Percentiles rank a stretch among this genome's conserved stretches.
Evolutionary conservation across 2,797 vertebrate species (phyloP).

Genomic region (Vireo griseus): DNA sequence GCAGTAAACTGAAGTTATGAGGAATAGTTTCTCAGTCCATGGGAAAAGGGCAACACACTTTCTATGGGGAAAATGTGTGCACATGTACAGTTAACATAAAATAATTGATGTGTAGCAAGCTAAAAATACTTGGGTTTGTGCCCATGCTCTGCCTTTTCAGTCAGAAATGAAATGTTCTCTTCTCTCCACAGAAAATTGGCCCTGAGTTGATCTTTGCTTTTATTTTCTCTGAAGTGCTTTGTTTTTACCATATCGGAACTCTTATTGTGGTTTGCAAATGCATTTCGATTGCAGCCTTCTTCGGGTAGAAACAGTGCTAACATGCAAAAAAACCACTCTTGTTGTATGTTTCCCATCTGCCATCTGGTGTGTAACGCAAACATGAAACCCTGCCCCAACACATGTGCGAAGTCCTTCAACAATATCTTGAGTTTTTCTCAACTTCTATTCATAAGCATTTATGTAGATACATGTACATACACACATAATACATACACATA

Average conservation of each 20-base stretch:
- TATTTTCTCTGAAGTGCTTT: background rate
- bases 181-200: background rate
- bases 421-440: background rate
- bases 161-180: background rate
- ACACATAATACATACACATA: fast-evolving
- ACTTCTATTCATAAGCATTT: background rate
- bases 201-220: background rate
- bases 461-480: background rate
- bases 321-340: background rate
- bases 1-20: background rate
- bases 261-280: background rate
- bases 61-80: background rate
- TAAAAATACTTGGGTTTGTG: background rate
- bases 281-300: background rate
- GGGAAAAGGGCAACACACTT: background rate
- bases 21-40: background rate
- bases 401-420: background rate
- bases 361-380: background rate
- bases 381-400: fast-evolving
- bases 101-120: background rate
- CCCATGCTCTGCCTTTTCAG: background rate
- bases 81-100: background rate
- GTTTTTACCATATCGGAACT: background rate
- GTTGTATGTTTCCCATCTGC: background rate
- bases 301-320: background rate